phyloP scores from a whole-genome alignment of 2,888 invertebrate genomes.

The Eulithis prunata region DNA sequence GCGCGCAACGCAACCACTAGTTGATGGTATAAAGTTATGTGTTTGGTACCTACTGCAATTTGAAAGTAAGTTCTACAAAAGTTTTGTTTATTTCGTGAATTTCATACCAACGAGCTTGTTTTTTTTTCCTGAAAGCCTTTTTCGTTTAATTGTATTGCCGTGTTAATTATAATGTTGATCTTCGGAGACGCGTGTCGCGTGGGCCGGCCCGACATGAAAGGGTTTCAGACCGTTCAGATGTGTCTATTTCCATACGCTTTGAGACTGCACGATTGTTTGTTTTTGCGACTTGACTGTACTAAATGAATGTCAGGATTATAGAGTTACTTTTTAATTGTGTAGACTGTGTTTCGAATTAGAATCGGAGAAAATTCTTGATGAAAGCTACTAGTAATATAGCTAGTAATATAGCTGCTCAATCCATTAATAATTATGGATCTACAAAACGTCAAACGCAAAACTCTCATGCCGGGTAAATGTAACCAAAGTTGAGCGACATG shows the following conservation, averaged over 20 bases:
- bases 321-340: slow-evolving; percentile 29
- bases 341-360: slow-evolving; percentile 20
- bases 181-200: slow-evolving; percentile 55
- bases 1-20: too few relatives aligned
- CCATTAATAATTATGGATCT: neutral
- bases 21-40: neutral
- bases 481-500: slow-evolving; percentile 56
- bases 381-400: neutral
- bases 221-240: slow-evolving; percentile 62
- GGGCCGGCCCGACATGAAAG: slow-evolving; percentile 74
- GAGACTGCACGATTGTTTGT: slow-evolving; percentile 73
- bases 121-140: slow-evolving; percentile 15
- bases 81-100: neutral
- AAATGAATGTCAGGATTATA: slow-evolving; percentile 35
- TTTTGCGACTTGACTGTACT: slow-evolving; percentile 71
- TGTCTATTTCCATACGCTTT: slow-evolving; percentile 80
- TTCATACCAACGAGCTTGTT: neutral
- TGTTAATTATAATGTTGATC: slow-evolving; percentile 44
- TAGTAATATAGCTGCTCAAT: neutral
- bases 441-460: slow-evolving; percentile 20
- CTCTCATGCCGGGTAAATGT: slow-evolving; percentile 49
- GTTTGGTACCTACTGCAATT: too few relatives aligned
- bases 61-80: neutral
- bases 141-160: slow-evolving; percentile 34
- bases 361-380: slow-evolving; percentile 6